Conservation (phyloP, 2,797 vertebrate species). For the Aldrovandia affinis region DNA sequence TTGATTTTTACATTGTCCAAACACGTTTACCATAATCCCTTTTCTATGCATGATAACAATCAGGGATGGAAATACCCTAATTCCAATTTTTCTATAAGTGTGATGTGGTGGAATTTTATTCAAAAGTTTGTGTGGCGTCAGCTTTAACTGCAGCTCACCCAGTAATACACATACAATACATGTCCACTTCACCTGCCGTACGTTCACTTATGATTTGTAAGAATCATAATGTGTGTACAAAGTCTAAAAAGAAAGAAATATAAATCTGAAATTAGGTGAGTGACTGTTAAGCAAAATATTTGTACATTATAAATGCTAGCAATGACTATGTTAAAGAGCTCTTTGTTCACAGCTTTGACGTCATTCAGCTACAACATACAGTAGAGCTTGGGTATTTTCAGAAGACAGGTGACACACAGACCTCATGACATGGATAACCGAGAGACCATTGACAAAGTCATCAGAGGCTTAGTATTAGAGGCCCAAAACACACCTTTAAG, state of each 20-base stretch:
- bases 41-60: no score
- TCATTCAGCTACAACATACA: not conserved
- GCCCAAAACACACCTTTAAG: not conserved
- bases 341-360: not conserved
- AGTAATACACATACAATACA: no score
- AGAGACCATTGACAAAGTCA: not conserved
- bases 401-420: conserved; percentile 5
- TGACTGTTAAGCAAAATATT: not conserved
- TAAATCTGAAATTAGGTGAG: no score
- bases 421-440: not conserved
- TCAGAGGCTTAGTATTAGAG: not conserved
- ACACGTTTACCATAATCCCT: not conserved
- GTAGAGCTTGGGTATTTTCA: not conserved
- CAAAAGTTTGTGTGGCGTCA: no score
- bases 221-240: no score
- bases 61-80: no score
- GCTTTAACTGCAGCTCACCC: no score
- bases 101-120: not conserved
- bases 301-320: not conserved
- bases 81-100: not conserved
- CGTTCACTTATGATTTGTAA: not conserved
- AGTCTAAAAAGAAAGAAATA: no score
- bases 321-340: not conserved
- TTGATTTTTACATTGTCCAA: no score
- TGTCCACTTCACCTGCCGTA: no score